phyloP scores from a whole-genome alignment of 2,797 vertebrate species.

The Cryptoblepharus egeriae region DNA sequence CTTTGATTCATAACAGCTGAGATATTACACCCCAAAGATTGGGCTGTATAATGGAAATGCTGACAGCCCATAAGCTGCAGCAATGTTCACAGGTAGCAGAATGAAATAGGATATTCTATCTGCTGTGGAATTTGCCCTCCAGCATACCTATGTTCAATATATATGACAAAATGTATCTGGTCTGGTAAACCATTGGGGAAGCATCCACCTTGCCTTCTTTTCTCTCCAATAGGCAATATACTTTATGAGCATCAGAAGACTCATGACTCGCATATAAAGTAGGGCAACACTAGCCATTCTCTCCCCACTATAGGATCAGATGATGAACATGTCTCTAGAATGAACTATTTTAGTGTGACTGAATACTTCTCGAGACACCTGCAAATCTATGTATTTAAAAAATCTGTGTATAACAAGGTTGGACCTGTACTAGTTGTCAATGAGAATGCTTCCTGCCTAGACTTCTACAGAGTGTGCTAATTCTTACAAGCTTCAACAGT shows the following conservation, averaged over 20 bases:
- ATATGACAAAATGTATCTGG: background rate
- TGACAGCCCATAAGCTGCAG: constrained; percentile 28
- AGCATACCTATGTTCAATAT: background rate
- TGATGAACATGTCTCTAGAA: background rate
- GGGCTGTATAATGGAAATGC: constrained; percentile 21
- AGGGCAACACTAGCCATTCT: constrained; percentile 15
- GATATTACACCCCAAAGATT: constrained; percentile 8
- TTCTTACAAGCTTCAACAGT: too few species aligned
- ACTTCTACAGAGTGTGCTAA: too few species aligned
- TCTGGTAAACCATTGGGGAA: constrained; percentile 36
- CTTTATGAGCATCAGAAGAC: constrained; percentile 48
- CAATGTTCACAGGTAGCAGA: background rate
- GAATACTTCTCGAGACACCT: background rate
- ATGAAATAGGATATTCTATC: constrained; percentile 38
- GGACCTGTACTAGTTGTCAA: background rate
- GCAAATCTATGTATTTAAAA: background rate
- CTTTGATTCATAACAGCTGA: constrained; percentile 28
- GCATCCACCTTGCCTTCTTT: background rate
- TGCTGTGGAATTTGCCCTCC: constrained; percentile 37
- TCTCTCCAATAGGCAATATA: constrained; percentile 42
- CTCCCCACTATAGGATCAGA: background rate
- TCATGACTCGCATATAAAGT: constrained; percentile 55
- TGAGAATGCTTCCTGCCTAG: background rate
- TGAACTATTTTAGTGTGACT: background rate
- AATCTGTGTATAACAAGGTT: too few species aligned